Conservation (phyloP, 2,113 vertebrate genomes). For the Cariama cristata region DNA sequence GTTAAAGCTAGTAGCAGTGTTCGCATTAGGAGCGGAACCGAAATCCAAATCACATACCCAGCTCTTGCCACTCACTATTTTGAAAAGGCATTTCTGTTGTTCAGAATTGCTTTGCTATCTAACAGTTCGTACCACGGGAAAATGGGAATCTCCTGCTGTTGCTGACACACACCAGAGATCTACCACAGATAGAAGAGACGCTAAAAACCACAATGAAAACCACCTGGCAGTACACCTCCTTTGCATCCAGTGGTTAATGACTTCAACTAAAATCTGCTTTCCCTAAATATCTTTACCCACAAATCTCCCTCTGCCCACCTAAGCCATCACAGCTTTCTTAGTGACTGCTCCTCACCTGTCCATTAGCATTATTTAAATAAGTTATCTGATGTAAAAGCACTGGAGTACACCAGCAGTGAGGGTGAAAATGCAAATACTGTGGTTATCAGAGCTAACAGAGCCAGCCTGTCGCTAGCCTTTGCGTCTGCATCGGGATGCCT, state of each 20-base stretch:
- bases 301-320: neutral
- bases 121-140: neutral
- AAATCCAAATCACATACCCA: neutral
- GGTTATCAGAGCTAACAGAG: constrained; percentile 42
- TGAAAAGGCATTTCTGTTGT: neutral
- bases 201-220: neutral
- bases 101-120: neutral
- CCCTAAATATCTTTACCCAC: neutral
- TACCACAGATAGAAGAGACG: neutral
- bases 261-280: constrained; percentile 5
- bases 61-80: neutral
- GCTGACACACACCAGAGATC: neutral
- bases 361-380: neutral
- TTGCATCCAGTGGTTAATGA: neutral
- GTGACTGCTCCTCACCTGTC: neutral
- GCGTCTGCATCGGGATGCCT: neutral
- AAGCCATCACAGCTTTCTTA: neutral
- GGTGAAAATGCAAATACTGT: constrained; percentile 16
- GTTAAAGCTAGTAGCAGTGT: neutral
- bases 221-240: neutral
- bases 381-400: constrained; percentile 14
- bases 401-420: neutral
- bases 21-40: neutral
- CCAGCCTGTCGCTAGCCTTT: neutral
- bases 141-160: neutral